Percentiles rank a stretch among this genome's conserved stretches.
phyloP scores from a whole-genome alignment of 1,140 invertebrate species.

The Thaumatotibia leucotreta region DNA sequence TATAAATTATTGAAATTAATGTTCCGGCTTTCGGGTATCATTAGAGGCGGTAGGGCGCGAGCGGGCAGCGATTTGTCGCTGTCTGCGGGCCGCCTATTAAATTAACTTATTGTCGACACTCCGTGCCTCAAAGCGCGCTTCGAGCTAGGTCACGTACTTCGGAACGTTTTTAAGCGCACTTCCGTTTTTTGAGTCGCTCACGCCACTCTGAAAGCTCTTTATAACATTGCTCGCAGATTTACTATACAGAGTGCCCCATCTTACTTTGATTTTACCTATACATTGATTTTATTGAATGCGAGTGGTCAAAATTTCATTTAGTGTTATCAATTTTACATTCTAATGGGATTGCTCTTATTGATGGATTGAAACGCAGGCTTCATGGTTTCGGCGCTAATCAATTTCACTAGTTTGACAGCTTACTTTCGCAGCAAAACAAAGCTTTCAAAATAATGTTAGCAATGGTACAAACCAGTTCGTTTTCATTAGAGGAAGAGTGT shows the following conservation, averaged over 20 bases:
- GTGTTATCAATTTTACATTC: not conserved
- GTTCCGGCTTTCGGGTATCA: conserved; percentile 6
- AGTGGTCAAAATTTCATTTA: not conserved
- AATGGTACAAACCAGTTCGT: not conserved
- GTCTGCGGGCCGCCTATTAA: conserved; percentile 17
- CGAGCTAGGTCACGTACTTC: conserved; percentile 44
- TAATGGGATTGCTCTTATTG: not conserved
- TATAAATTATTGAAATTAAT: conserved; percentile 17
- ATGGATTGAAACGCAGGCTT: not conserved
- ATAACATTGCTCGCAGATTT: not conserved
- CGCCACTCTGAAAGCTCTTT: conserved; percentile 9
- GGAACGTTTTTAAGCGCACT: conserved; percentile 56
- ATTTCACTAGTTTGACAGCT: not conserved
- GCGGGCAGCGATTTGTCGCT: conserved; percentile 19
- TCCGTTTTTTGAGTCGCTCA: conserved; percentile 42
- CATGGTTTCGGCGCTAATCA: not conserved
- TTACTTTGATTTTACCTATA: not conserved
- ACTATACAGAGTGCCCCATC: not conserved
- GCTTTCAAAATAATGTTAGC: not conserved
- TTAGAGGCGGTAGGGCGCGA: conserved; percentile 13
- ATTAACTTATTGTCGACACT: conserved; percentile 14
- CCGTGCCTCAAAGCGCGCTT: conserved; percentile 17
- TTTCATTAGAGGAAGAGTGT: not conserved
- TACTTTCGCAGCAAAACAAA: not conserved
- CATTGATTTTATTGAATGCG: not conserved